Percentiles rank a stretch among this genome's conserved stretches.
Conservation (phyloP, 2,888 invertebrate genomes). For the Tenodera sinensis region DNA sequence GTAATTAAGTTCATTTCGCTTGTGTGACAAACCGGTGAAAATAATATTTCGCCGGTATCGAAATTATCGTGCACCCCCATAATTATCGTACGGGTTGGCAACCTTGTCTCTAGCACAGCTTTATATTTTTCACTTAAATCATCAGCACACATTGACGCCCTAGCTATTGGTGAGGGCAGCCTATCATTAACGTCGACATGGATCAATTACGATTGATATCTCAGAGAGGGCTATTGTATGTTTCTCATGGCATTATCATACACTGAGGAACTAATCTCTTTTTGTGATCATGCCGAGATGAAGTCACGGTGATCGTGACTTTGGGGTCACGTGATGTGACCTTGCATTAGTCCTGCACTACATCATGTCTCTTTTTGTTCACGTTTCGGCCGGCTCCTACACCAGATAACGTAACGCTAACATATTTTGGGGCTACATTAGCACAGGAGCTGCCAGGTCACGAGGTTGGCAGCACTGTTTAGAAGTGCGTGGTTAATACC, state of each 20-base stretch:
- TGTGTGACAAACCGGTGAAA: too few relatives aligned
- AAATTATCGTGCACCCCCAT: too few relatives aligned
- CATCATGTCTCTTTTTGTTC: neutral
- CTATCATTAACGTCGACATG: too few relatives aligned
- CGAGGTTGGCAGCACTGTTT: neutral
- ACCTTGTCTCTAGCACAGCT: too few relatives aligned
- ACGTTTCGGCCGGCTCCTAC: neutral
- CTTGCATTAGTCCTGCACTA: neutral
- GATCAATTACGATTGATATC: too few relatives aligned
- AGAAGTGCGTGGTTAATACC: neutral
- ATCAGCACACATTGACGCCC: neutral
- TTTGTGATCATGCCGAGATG: neutral
- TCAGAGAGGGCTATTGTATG: neutral
- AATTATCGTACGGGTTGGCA: too few relatives aligned
- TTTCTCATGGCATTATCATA: neutral
- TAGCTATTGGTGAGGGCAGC: too few relatives aligned
- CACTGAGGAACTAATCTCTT: neutral
- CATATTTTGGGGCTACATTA: neutral
- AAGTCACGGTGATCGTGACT: slow-evolving; percentile 12
- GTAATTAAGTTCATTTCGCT: too few relatives aligned
- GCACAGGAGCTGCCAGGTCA: neutral
- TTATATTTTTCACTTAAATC: neutral
- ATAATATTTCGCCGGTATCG: too few relatives aligned
- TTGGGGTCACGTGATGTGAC: slow-evolving; percentile 22
- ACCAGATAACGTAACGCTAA: neutral